Evolutionary conservation across 2,888 invertebrate species (phyloP).

Genomic region (Coecobrya sp.): DNA sequence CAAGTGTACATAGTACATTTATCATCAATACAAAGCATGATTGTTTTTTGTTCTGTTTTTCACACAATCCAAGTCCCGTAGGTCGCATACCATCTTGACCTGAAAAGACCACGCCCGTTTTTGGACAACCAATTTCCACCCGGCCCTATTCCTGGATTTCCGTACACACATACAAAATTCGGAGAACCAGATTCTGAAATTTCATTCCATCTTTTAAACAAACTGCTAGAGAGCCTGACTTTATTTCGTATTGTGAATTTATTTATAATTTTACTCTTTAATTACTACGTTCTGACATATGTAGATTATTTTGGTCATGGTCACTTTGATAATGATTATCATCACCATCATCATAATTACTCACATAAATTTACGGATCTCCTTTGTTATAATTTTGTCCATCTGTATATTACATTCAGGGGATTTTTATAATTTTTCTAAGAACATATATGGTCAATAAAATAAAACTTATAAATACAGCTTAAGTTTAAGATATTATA

Average conservation of each 20-base stretch:
- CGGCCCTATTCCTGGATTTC: neutral
- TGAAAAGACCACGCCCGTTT: slow-evolving; percentile 59
- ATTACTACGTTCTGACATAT: slow-evolving; percentile 57
- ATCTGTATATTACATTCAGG: slow-evolving; percentile 77
- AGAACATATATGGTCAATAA: neutral
- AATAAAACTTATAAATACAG: slow-evolving; percentile 9
- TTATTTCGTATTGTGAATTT: slow-evolving; percentile 70
- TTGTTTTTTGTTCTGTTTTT: neutral
- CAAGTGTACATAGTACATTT: no score
- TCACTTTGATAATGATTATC: slow-evolving; percentile 42
- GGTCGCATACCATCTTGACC: slow-evolving; percentile 75
- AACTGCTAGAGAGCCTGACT: slow-evolving; percentile 41
- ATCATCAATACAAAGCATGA: no score
- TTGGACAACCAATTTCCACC: neutral
- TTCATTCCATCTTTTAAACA: neutral
- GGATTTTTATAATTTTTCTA: slow-evolving; percentile 57
- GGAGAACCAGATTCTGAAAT: neutral
- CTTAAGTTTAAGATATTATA: no score
- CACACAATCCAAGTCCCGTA: slow-evolving; percentile 54
- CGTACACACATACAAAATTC: neutral
- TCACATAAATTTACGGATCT: slow-evolving; percentile 60
- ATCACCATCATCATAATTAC: slow-evolving; percentile 41
- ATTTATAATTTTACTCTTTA: slow-evolving; percentile 66
- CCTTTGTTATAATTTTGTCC: slow-evolving; percentile 71
- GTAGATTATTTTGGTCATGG: slow-evolving; percentile 38